phyloP scores from a whole-genome alignment of 2,113 vertebrate species.

The Phrynosoma platyrhinos region DNA sequence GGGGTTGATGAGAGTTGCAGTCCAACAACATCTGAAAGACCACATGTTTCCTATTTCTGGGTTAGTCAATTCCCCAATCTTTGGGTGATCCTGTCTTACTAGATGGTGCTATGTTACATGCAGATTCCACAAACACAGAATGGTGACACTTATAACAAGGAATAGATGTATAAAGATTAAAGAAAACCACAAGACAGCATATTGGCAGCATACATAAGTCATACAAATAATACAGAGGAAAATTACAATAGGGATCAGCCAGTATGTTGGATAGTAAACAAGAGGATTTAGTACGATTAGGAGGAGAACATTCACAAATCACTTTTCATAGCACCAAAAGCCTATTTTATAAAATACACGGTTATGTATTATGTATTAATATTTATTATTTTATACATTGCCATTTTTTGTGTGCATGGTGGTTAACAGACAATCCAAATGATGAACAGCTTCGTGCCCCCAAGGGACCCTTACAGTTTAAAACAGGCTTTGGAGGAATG shows the following conservation, averaged over 20 bases:
- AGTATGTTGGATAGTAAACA: conserved; percentile 24
- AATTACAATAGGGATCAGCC: conserved; percentile 17
- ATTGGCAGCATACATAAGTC: conserved; percentile 13
- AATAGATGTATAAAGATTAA: conserved; percentile 43
- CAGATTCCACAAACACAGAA: conserved; percentile 25
- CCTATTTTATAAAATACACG: conserved; percentile 2
- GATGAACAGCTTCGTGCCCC: conserved; percentile 19
- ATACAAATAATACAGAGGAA: conserved; percentile 37
- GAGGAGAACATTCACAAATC: neutral
- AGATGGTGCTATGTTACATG: conserved; percentile 1
- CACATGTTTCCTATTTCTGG: neutral
- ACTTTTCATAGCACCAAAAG: conserved; percentile 24
- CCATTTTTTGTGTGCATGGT: neutral
- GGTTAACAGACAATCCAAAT: conserved; percentile 24
- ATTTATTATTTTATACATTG: conserved; percentile 36
- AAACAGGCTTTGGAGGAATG: conserved; percentile 12
- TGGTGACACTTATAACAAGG: conserved; percentile 29
- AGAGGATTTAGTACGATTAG: conserved; percentile 30
- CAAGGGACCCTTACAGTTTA: neutral
- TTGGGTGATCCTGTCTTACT: neutral
- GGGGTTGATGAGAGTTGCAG: neutral
- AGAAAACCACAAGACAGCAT: conserved; percentile 29
- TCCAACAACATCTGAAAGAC: neutral
- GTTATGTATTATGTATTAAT: conserved; percentile 18
- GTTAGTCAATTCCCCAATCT: neutral